Base-by-base conservation (phyloP, 1,140 invertebrate species). In the Himalopsyche phryganea region DNA sequence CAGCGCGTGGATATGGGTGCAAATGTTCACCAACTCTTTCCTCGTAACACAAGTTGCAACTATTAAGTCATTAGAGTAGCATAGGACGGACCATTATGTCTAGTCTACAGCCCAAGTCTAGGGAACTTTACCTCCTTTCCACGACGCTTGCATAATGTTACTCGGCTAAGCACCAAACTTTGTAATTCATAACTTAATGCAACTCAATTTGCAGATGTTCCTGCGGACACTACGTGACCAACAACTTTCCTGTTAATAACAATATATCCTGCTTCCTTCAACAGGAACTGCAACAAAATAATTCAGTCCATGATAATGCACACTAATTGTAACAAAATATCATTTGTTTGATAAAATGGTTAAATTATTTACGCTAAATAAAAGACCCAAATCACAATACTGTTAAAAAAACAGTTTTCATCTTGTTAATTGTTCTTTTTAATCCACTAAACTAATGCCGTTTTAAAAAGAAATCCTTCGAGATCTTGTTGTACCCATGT, bases 111-210 rank as follows among this genome's bases (percentile, higher is more conserved):
- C 57, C 60, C 40, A 42, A 53, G 60, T 54, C 60, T 14, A 41
- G 23, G 36, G 11, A 62, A 62, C 49, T 62, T 62, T 53, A 32
- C 50, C 47, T 51, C 59, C 53, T 52, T 52, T 33, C 40, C 41
- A 17, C 33, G 5, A 20, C 58, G 44, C 50, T 38, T 51, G 61
- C 56, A 63, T 63, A 59, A 63, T 63, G 61, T 56, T 51, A 47
- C 56, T 36, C n/a, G 47, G 50, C 53, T 58, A 58, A 63, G 61
- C 49, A 54, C 51, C 61, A 56, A 63, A 63, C 61, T 63, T 63
- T 63, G 61, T 56, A 59, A 63, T 63, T 58, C 61, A 63, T 63
- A 63, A 63, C 61, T 63, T 51, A 50, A 58, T 63, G 61, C 61
- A 63, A 55, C 47, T 52, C 47, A 14, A 35, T 18, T 51, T 17